These are phyloP conservation scores for Gallinago media DNA, from an alignment of 2,113 vertebrate species.

Conservation along the genomic window DNA sequence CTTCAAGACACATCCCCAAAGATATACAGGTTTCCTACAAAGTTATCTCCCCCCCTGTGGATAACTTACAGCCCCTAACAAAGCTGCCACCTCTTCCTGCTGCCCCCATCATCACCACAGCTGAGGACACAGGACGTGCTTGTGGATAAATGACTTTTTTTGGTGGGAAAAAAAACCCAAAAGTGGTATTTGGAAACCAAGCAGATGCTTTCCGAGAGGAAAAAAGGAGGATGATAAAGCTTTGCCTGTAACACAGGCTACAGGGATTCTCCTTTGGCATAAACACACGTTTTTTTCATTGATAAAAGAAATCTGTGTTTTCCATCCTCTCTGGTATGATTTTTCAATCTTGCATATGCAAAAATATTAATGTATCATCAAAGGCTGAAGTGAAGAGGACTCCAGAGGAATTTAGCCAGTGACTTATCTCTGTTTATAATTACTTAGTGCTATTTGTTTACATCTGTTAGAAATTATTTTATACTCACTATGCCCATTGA, in stretches of 20 bases:
- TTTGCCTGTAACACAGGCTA: background rate
- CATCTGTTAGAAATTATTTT: background rate
- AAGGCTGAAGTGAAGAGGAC: background rate
- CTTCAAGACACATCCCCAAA: background rate
- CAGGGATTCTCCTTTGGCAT: background rate
- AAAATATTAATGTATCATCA: constrained; percentile 8
- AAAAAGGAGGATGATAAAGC: background rate
- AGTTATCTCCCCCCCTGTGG: background rate
- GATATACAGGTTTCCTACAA: background rate
- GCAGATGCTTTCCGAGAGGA: background rate
- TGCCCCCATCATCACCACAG: background rate
- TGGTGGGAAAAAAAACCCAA: background rate
- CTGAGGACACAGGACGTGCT: background rate
- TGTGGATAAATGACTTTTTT: background rate
- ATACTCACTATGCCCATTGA: background rate
- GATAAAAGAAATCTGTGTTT: background rate
- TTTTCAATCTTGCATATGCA: background rate
- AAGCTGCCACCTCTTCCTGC: background rate
- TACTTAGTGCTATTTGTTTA: background rate
- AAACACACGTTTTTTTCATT: background rate
- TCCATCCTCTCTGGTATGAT: background rate
- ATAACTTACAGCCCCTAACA: background rate
- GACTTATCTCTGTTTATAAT: constrained; percentile 3
- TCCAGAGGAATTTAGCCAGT: constrained; percentile 5
- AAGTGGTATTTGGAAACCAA: background rate